Percentiles rank a stretch among this genome's conserved stretches.
These are phyloP conservation scores for Sebastiscus tertius DNA, from an alignment of 2,797 vertebrate genomes.

Conservation along the genomic window DNA sequence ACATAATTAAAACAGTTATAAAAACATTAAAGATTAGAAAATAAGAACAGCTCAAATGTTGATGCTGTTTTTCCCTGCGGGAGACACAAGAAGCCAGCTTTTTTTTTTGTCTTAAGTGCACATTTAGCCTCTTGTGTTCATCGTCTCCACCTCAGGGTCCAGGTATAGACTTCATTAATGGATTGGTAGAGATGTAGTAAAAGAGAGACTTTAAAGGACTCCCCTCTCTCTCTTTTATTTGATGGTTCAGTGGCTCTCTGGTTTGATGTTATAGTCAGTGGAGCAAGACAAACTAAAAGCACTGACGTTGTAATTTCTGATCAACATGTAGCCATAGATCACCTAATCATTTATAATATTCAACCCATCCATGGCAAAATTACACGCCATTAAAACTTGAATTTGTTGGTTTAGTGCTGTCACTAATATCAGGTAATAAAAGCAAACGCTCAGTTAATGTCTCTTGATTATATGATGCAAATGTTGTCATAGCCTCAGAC, in stretches of 20 bases:
- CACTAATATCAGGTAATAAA: not conserved
- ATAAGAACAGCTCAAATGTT: not conserved
- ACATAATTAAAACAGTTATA: too few relatives aligned
- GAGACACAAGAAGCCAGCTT: not conserved
- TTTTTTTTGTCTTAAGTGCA: constrained; percentile 50
- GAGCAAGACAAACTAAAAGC: not conserved
- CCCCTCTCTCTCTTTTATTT: not conserved
- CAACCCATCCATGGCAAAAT: not conserved
- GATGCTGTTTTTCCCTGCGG: constrained; percentile 20
- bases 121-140: not conserved
- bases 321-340: not conserved
- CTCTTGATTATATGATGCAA: not conserved
- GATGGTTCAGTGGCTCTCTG: not conserved
- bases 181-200: constrained; percentile 17
- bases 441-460: not conserved
- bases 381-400: not conserved
- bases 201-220: not conserved
- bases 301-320: not conserved
- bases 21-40: not conserved
- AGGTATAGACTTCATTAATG: constrained; percentile 45
- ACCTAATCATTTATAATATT: not conserved
- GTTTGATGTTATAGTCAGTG: not conserved
- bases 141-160: constrained; percentile 18
- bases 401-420: not conserved
- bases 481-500: not conserved